These are phyloP conservation scores for Hemitrygon akajei DNA, from an alignment of 2,797 vertebrate species.

Conservation along the genomic window DNA sequence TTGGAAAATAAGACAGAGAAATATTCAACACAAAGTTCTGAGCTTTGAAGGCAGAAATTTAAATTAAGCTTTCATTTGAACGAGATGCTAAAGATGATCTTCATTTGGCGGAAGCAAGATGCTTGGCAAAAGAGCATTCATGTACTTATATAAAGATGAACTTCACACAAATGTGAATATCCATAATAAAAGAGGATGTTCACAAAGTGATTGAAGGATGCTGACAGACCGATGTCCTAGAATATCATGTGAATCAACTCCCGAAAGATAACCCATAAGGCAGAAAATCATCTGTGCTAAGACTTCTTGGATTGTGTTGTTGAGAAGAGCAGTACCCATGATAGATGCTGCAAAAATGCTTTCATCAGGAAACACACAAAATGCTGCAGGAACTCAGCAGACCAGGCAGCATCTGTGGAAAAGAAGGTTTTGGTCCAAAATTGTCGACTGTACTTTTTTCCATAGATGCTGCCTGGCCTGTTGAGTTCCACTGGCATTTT, in stretches of 20 bases:
- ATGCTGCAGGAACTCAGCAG: too few species aligned
- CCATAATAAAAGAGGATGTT: neutral
- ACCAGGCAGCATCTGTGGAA: too few species aligned
- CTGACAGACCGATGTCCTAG: neutral
- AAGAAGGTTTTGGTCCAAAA: too few species aligned
- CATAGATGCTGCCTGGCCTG: too few species aligned
- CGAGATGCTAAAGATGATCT: neutral
- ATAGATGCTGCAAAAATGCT: neutral
- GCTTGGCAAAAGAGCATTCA: neutral
- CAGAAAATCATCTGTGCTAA: too few species aligned
- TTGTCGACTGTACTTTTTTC: too few species aligned
- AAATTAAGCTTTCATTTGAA: neutral
- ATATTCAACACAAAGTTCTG: neutral
- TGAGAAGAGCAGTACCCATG: neutral
- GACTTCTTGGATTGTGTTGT: neutral
- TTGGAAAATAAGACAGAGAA: neutral
- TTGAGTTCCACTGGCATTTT: too few species aligned
- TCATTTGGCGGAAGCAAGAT: neutral
- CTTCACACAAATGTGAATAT: neutral
- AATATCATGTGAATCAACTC: neutral
- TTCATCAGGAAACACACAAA: neutral
- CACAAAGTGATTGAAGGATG: neutral
- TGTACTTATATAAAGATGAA: neutral
- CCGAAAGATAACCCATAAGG: neutral
- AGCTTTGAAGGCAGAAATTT: neutral